Conservation (phyloP, 2,113 vertebrate genomes). For the Sarotherodon lohbergeri region DNA sequence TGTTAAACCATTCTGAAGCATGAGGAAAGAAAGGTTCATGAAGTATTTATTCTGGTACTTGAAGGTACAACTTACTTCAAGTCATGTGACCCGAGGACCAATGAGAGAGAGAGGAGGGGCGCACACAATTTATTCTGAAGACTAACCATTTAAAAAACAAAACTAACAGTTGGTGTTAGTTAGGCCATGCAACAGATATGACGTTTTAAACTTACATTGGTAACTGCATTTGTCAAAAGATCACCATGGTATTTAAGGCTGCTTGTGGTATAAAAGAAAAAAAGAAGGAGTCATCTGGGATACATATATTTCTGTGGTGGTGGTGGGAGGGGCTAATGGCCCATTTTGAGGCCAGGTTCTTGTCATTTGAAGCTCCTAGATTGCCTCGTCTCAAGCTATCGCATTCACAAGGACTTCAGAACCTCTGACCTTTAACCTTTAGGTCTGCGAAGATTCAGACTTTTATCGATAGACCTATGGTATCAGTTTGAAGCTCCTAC, state of each 20-base stretch:
- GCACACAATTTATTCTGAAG: not conserved
- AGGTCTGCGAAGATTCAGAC: not conserved
- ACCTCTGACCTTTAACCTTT: not conserved
- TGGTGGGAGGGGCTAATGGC: not conserved
- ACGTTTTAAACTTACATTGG: fast-evolving
- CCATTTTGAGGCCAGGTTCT: not conserved
- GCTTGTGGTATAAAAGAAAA: not conserved
- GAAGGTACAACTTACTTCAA: not conserved
- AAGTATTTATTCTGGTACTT: not conserved
- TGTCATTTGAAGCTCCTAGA: not conserved
- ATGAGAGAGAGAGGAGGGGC: not conserved
- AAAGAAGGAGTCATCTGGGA: not conserved
- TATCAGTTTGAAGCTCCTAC: not conserved
- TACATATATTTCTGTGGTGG: not conserved
- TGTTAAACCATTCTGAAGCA: not conserved
- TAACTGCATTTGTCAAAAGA: not conserved
- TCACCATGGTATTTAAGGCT: not conserved
- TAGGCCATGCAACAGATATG: fast-evolving
- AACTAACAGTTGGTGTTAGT: not conserved
- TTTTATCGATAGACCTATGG: not conserved
- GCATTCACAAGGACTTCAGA: not conserved
- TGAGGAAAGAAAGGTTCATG: not conserved
- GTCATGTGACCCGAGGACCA: not conserved
- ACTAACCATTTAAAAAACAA: fast-evolving
- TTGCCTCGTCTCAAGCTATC: not conserved